These are phyloP conservation scores for Eulithis testata DNA, from an alignment of 2,888 invertebrate species.

Conservation along the genomic window DNA sequence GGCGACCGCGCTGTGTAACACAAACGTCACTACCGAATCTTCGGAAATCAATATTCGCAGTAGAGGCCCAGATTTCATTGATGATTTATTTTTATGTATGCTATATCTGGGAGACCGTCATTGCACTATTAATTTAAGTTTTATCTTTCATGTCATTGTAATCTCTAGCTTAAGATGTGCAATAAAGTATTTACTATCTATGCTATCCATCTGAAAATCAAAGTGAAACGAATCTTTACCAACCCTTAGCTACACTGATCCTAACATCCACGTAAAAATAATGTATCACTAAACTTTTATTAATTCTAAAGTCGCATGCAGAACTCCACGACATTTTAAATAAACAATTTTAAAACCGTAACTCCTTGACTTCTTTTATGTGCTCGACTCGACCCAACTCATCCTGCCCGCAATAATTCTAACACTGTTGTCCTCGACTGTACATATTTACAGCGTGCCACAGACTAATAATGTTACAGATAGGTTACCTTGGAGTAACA, in stretches of 20 bases:
- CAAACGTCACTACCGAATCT: no score
- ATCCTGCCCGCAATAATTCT: constrained; percentile 23
- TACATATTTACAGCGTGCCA: constrained; percentile 42
- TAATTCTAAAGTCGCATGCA: neutral
- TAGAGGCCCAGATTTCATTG: no score
- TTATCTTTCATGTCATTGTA: no score
- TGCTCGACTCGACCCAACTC: constrained; percentile 10
- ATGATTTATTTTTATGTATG: no score
- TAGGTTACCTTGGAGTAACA: neutral
- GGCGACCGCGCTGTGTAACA: no score
- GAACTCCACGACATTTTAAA: constrained; percentile 1
- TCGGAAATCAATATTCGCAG: no score
- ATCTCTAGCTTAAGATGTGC: no score
- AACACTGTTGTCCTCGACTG: constrained; percentile 40
- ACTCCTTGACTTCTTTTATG: constrained; percentile 6
- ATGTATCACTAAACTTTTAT: neutral
- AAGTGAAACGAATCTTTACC: neutral
- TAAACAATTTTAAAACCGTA: constrained; percentile 11
- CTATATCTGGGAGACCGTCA: no score
- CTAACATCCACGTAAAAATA: neutral
- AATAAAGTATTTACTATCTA: no score
- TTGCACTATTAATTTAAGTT: no score
- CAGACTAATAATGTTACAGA: neutral
- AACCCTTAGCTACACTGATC: neutral
- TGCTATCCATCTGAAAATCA: no score